Evolutionary conservation across 2,888 invertebrate species (phyloP).

Genomic region (Drosophila neonasuta): DNA sequence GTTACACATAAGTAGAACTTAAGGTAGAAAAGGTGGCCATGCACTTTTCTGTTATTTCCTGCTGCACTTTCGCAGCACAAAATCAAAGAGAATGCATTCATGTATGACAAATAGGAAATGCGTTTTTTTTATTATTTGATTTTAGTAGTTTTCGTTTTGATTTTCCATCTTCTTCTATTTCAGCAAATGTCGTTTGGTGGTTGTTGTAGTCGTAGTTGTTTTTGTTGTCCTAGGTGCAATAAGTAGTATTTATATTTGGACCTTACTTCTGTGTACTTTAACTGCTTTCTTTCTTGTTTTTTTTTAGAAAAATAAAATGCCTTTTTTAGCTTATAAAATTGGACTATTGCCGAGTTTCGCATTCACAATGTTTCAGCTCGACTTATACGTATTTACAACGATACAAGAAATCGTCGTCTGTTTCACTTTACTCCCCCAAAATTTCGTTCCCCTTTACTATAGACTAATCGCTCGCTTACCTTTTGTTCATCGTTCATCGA

Average conservation of each 20-base stretch:
- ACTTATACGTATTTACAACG: conserved; percentile 43
- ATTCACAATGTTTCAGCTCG: conserved; percentile 39
- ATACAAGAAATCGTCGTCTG: conserved; percentile 2
- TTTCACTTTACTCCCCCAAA: background rate
- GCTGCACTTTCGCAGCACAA: conserved; percentile 4
- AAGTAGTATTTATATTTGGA: conserved; percentile 30
- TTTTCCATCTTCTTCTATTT: conserved; percentile 17
- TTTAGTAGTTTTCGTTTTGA: conserved; percentile 2
- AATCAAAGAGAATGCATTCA: conserved; percentile 40
- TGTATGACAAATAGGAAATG: conserved; percentile 49
- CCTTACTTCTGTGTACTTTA: conserved; percentile 15
- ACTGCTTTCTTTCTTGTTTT: conserved; percentile 15
- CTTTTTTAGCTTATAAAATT: conserved; percentile 47
- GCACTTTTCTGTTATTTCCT: conserved; percentile 13
- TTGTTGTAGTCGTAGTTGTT: conserved; percentile 21
- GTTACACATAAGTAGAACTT: conserved; percentile 31
- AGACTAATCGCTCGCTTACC: conserved; percentile 1
- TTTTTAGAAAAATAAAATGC: conserved; percentile 52
- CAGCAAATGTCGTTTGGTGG: conserved; percentile 53
- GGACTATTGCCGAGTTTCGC: conserved; percentile 53
- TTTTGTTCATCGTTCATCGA: background rate
- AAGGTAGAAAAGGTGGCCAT: conserved; percentile 16
- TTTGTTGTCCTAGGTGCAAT: conserved; percentile 9
- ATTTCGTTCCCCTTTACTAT: background rate
- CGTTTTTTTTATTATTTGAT: conserved; percentile 20